Base-by-base conservation (phyloP, 1,140 invertebrate species). In the Apis laboriosa region DNA sequence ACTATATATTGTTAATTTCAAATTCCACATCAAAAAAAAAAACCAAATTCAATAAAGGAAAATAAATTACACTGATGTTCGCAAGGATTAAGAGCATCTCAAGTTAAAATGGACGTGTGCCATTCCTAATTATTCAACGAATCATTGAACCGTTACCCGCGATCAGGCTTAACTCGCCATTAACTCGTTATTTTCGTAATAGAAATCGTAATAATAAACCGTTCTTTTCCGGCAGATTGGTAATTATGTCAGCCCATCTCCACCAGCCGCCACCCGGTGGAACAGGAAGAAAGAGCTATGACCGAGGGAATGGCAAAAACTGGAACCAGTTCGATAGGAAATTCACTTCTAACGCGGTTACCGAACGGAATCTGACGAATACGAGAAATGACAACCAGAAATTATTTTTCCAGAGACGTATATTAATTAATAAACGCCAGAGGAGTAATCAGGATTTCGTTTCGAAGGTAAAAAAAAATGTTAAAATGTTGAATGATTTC, bases 221-320 rank as follows among this genome's bases (percentile, higher is more conserved):
- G 43, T 19, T 61, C 17, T 80, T 51, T n/a, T 49, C 28, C 13
- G 53, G 12, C 9, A 21, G 28, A 51, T 61, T 21, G 13, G 12
- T 67, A 80, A 80, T 80, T 80, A 80, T 66, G 71, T 67, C 71
- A 49, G 51, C n/a, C 51, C 9, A 53, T 53, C 43, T 5, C 64
- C 21, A n/a, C 66, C 55, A 51, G 9, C 1, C n/a, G 43, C 28
- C 51, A 43, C 19, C 63, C 19, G n/a, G 55, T 43, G 51, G 56
- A 74, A 56, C 79, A 75, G 71, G 71, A 75, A 80, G 79, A 74
- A 74, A 66, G 21, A 43, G 60, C n/a, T 67, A 53, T n/a, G 53
- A 17, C 24, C 15, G 12, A 11, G 21, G n/a, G 34, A 43, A 58
- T 60, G 21, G n/a, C 0, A 67, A 76, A 81, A 81, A 58, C 19